phyloP scores from a whole-genome alignment of 2,113 vertebrate species.

The Phocoena phocoena region DNA sequence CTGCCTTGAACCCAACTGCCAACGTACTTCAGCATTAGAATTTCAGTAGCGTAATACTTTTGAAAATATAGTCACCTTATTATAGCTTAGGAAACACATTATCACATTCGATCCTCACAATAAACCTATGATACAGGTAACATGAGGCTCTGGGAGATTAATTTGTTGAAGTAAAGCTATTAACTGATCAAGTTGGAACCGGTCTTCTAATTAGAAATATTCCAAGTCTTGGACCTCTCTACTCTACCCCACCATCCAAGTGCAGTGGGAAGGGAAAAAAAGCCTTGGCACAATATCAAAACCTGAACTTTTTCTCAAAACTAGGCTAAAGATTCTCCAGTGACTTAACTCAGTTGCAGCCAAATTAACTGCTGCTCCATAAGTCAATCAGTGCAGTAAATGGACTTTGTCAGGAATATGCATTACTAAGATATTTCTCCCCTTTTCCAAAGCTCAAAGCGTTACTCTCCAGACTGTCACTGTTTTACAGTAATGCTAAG shows the following conservation, averaged over 20 bases:
- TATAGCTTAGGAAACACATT: background rate
- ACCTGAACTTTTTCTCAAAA: constrained; percentile 43
- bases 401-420: background rate
- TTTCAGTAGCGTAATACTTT: background rate
- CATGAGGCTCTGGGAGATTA: background rate
- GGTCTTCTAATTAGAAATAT: background rate
- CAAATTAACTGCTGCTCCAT: background rate
- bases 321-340: constrained; percentile 22
- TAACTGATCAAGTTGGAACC: background rate
- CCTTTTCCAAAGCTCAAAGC: background rate
- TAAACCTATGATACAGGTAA: background rate
- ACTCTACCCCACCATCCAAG: background rate
- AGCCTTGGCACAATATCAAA: background rate
- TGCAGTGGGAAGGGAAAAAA: background rate
- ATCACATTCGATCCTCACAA: background rate
- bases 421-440: background rate
- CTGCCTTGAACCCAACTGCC: background rate
- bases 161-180: background rate
- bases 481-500: background rate
- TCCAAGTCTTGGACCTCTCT: background rate
- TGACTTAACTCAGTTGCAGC: constrained; percentile 24
- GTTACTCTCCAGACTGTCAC: background rate
- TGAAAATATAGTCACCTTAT: background rate
- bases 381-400: background rate
- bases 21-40: constrained; percentile 22